Evolutionary conservation across 1,140 invertebrate genomes (phyloP).

Genomic region (Cryptotermes secundus): DNA sequence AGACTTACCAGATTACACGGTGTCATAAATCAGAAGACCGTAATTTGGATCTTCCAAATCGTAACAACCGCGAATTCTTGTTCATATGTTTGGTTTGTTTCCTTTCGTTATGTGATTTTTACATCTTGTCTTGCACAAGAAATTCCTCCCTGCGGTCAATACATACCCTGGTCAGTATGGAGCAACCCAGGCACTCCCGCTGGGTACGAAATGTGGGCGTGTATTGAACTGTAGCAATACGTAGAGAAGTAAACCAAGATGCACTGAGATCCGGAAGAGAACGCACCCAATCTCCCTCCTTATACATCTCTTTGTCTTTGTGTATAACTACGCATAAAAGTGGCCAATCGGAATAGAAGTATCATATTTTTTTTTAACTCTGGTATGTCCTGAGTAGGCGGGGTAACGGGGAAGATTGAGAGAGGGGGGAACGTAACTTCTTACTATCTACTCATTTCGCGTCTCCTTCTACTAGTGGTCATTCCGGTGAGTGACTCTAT

Average conservation of each 20-base stretch:
- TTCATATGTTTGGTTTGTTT: no score
- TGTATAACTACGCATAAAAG: not conserved
- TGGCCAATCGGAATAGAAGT: not conserved
- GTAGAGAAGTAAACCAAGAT: not conserved
- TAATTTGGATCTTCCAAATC: no score
- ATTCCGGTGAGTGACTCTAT: not conserved
- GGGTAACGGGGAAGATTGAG: not conserved
- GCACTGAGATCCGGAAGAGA: not conserved
- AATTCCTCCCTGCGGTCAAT: no score
- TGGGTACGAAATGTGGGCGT: no score
- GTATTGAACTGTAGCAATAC: not conserved
- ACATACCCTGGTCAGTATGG: no score
- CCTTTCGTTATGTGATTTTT: no score
- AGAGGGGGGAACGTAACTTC: not conserved
- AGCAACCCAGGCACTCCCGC: no score
- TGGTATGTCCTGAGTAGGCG: not conserved
- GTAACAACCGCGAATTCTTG: no score
- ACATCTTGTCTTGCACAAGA: no score
- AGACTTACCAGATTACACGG: no score
- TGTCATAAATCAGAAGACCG: no score
- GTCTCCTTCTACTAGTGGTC: not conserved
- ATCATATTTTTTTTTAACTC: not conserved
- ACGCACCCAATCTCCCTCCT: not conserved
- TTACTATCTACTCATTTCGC: constrained; percentile 6
- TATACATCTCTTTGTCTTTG: not conserved